Evolutionary conservation across 2,113 vertebrate species (phyloP), one percentile per base, ranked within the genome.

Genomic region (human): DNA sequence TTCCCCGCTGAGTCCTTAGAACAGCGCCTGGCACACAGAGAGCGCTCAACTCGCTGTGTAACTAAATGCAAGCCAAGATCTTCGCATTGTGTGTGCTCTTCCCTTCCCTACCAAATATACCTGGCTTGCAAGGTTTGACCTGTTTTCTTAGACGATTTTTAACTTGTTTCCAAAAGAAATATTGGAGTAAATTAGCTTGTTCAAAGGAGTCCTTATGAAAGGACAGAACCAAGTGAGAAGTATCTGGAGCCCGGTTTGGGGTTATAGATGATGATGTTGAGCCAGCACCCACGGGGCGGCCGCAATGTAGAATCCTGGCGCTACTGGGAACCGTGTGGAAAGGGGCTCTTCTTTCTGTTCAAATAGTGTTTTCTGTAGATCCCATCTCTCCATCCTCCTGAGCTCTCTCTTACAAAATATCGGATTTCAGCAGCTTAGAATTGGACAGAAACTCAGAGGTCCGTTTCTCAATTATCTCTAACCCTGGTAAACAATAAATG

Each of bases 401-500:
- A 22, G 40, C 30, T 64, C 25, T 45, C 35, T 43, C n/a, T 17
- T 59, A 10, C 48, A 75, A 84, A 93, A n/a, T 32, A 73, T 57
- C 82, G 89, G 40, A 87, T 79, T 95, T 83, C 40, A 91, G 55
- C 40, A 14, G 70, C n/a, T 88, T 94, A 93, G 73, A 92, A 40
- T 64, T 89, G 66, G 52, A 59, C 83, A 66, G 48, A 78, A 70
- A 86, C 48, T 48, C 88, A 75, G 59, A 92, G 22, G 43, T 16
- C 78, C 23, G 20, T 66, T 96, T 70, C 43, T 72, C 78, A 89
- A 64, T 76, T 6, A 84, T 27, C 30, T 66, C 48, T 87, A 95
- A 80, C 3, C 3, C n/a, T 43, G 48, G 61, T 6, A 73, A 95
- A 55, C 70, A 82, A 52, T 45, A 59, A 59, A 35, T 43, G 16